Evolutionary conservation across 2,113 vertebrate genomes (phyloP).

Genomic region (Sapayoa aenigma): DNA sequence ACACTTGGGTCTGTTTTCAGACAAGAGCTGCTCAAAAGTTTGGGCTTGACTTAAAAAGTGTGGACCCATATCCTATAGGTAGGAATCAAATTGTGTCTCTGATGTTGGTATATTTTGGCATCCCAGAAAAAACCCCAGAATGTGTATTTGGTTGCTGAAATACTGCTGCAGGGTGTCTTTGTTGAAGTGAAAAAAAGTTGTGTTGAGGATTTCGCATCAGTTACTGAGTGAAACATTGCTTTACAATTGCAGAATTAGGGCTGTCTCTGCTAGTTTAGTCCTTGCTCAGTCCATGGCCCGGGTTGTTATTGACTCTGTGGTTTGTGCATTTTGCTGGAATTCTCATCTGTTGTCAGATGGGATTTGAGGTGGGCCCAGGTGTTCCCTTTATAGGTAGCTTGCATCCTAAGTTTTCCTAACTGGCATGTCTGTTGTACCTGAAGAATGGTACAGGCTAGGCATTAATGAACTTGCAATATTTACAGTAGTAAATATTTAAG

Average conservation of each 20-base stretch:
- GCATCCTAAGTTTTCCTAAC: background rate
- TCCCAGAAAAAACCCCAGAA: accelerated
- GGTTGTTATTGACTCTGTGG: background rate
- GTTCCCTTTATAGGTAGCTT: background rate
- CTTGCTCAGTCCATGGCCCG: no score
- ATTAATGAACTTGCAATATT: background rate
- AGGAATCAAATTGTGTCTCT: background rate
- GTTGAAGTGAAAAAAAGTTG: background rate
- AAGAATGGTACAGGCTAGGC: background rate
- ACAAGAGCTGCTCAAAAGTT: background rate
- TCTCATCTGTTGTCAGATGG: background rate
- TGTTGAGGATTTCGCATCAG: background rate
- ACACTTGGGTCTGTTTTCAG: background rate
- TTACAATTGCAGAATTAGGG: background rate
- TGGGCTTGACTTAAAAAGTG: background rate
- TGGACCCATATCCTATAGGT: background rate
- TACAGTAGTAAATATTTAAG: background rate
- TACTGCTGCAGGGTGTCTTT: background rate
- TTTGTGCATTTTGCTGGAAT: background rate
- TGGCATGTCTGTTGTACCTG: background rate
- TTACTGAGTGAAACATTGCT: background rate
- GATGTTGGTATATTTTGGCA: background rate
- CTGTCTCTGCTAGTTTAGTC: background rate
- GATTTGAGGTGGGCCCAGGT: background rate
- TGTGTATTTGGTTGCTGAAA: background rate